Evolutionary conservation across 2,888 invertebrate species (phyloP).

Genomic region (Ptilodon capucinus): DNA sequence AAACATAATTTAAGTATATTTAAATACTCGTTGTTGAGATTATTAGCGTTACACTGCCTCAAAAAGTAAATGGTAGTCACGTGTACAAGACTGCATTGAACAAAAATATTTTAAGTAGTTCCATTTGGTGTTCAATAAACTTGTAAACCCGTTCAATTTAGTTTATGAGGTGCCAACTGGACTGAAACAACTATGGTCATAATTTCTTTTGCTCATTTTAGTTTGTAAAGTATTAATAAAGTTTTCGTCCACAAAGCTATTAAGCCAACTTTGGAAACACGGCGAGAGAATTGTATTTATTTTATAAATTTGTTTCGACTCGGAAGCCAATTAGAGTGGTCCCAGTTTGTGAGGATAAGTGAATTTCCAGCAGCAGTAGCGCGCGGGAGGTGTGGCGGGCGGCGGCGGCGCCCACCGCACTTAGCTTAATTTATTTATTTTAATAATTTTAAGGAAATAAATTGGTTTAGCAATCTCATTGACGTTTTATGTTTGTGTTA

Average conservation of each 20-base stretch:
- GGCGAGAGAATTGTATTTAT: slow-evolving; percentile 28
- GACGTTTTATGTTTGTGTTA: slow-evolving; percentile 9
- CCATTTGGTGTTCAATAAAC: background rate
- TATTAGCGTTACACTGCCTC: slow-evolving; percentile 18
- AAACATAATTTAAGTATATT: background rate
- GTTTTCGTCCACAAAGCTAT: slow-evolving; percentile 21
- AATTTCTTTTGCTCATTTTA: slow-evolving; percentile 21
- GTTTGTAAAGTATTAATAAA: slow-evolving; percentile 16
- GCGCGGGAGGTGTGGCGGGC: slow-evolving; percentile 7
- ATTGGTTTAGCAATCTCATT: slow-evolving; percentile 18
- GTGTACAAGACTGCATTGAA: slow-evolving; percentile 31
- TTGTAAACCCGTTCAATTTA: background rate
- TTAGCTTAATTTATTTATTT: slow-evolving; percentile 47
- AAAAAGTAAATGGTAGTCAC: slow-evolving; percentile 6
- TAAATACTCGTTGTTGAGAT: slow-evolving; percentile 8
- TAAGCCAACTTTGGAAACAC: slow-evolving; percentile 25
- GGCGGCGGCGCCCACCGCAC: slow-evolving; percentile 22
- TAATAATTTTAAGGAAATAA: slow-evolving; percentile 42
- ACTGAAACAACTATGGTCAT: background rate
- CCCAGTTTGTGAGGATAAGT: slow-evolving; percentile 36
- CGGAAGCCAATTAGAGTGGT: slow-evolving; percentile 37
- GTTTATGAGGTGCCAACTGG: background rate
- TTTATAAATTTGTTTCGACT: slow-evolving; percentile 35
- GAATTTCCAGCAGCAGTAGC: slow-evolving; percentile 31
- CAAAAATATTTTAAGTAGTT: slow-evolving; percentile 8